Conservation (phyloP, 2,888 invertebrate genomes). For the Pimpla rufipes region DNA sequence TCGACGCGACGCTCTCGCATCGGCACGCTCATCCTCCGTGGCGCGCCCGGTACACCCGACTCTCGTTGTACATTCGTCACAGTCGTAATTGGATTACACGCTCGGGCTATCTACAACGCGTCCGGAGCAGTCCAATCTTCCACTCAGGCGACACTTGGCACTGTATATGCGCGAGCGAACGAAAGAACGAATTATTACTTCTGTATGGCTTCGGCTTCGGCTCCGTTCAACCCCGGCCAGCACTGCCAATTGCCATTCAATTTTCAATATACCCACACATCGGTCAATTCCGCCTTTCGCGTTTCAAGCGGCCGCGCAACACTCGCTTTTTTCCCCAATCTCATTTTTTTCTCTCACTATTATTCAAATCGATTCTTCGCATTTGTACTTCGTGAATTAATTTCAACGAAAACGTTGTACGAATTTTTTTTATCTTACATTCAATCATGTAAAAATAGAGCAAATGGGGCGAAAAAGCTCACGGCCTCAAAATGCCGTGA, state of each 20-base stretch:
- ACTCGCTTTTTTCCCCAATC: background rate
- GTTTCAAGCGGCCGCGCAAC: conserved; percentile 5
- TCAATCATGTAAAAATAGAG: too few relatives aligned
- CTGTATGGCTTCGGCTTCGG: conserved; percentile 28
- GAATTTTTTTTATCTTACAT: too few relatives aligned
- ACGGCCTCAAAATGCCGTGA: too few relatives aligned
- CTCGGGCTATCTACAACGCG: conserved; percentile 75
- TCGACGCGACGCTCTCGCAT: conserved; percentile 57
- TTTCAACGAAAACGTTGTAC: too few relatives aligned
- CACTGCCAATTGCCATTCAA: conserved; percentile 66
- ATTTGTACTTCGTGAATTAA: too few relatives aligned
- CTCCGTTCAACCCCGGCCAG: conserved; percentile 46
- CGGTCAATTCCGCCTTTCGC: conserved; percentile 55
- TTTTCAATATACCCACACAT: conserved; percentile 55
- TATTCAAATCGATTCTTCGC: background rate
- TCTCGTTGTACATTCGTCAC: conserved; percentile 75
- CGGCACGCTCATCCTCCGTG: conserved; percentile 39
- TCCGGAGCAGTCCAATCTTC: conserved; percentile 81
- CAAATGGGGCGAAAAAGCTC: too few relatives aligned
- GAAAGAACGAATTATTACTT: conserved; percentile 69
- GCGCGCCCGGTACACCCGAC: conserved; percentile 49
- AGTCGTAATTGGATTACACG: conserved; percentile 82
- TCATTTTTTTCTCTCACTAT: background rate
- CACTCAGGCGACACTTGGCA: conserved; percentile 81
- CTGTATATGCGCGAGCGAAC: conserved; percentile 76